Evolutionary conservation across 2,113 vertebrate species (phyloP).

Genomic region (Nannospalax galili): DNA sequence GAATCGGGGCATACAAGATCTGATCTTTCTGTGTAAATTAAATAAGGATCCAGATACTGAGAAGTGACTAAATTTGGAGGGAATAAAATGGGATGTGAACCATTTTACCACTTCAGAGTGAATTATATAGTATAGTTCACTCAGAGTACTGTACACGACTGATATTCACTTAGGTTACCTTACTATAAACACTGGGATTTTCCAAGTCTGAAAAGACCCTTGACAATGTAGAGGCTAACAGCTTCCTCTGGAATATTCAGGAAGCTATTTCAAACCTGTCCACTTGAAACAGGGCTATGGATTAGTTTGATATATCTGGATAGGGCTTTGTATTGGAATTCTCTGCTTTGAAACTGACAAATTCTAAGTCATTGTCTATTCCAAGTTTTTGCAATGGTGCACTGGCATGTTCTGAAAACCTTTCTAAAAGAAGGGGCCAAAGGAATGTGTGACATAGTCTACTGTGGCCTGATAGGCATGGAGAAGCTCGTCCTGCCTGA

Average conservation of each 20-base stretch:
- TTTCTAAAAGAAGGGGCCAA: background rate
- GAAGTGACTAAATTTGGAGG: slow-evolving; percentile 51
- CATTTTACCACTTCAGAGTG: background rate
- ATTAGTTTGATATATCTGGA: slow-evolving; percentile 4
- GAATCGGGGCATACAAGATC: background rate
- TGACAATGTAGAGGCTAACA: slow-evolving; percentile 55
- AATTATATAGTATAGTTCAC: slow-evolving; percentile 33
- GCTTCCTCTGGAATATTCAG: slow-evolving; percentile 42
- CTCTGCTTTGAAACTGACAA: slow-evolving; percentile 65
- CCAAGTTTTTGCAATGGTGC: background rate
- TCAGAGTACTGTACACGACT: slow-evolving; percentile 6
- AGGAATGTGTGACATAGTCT: background rate
- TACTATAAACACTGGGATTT: slow-evolving; percentile 40
- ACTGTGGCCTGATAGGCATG: background rate
- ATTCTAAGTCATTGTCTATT: slow-evolving; percentile 29
- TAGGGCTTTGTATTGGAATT: slow-evolving; percentile 31
- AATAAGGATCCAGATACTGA: slow-evolving; percentile 35
- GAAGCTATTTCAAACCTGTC: slow-evolving; percentile 32
- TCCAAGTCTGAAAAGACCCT: slow-evolving; percentile 43
- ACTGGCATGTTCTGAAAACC: slow-evolving; percentile 18
- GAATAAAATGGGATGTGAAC: background rate
- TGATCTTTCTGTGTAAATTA: slow-evolving; percentile 29
- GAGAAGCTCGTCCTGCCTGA: slow-evolving; percentile 23
- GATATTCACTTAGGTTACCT: slow-evolving; percentile 49
- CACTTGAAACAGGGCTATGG: background rate